Evolutionary conservation across 2,797 vertebrate genomes (phyloP), one percentile per base, ranked within the genome.

Genomic region (Galaxias olidus): DNA sequence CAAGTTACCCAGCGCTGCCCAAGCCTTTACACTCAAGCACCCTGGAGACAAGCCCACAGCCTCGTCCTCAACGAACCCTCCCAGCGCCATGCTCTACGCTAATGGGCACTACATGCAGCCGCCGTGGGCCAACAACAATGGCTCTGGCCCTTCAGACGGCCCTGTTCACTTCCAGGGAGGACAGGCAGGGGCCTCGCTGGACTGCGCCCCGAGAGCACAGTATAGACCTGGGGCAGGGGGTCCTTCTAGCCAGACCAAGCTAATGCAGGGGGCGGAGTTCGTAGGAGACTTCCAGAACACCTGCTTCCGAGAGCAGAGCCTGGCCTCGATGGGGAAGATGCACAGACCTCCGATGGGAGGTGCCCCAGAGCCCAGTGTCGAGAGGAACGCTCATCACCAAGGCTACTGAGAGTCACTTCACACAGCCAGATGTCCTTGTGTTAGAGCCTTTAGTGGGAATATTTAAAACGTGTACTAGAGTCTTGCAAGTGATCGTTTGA

Each of bases 71-170:
- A 86, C 93, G 70, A 88, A 78, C 52, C 75, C 89, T 0, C 89
- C 91, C 19, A 94, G 90, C 66, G 87, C 93, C 48, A 75, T 95
- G 90, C 92, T 93, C 82, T 98, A 96, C 65, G 89, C 92, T 70
- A 98, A 97, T 1, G 94, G 95, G 80, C 95, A 95, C 88, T 98
- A 95, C 86, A 93, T 96, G 90, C 95, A 95, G 68, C 93, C 94
- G 42, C 78, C 92, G 8, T 98, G 97, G 97, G 93, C 94, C 74
- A 95, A 94, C 76, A 95, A 92, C 87, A 95, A 94, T 82, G 94
- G 93, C 88, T 93, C 94, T 0, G 93, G 95, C 74, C 95, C 94
- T 86, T 95, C 95, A 91, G 96, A 98, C 85, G 91, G 96, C 52
- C 80, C 93, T 19, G 85, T 92, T 85, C 91, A 88, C 4, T 98